Evolutionary conservation across 2,888 invertebrate genomes (phyloP), one percentile per base, ranked within the genome.

Genomic region (Dicranocentrus wangi): DNA sequence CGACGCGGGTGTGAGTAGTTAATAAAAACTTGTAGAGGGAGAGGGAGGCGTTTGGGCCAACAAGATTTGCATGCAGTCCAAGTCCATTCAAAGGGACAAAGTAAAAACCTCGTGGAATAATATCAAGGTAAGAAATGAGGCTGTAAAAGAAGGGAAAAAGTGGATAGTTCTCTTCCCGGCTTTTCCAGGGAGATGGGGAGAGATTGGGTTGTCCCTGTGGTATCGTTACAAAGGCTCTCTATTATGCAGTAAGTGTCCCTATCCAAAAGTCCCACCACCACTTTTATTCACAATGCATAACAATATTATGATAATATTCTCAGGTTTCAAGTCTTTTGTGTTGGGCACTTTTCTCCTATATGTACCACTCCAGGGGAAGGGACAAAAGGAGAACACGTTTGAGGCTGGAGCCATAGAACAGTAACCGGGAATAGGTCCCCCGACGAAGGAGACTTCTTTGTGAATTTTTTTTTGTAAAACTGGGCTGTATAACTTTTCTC

Each of bases 271-370:
- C 69, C 53, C 58, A 32, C 58, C 15, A 39, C 28, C 51, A 42
- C 61, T 51, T 63, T 65, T 63, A 73, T 73, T 73, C 73, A 53
- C 60, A 61, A 63, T 53, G 72, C 72, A 72, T 72, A 72, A 72
- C 53, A 69, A 55, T 61, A 61, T 61, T 63, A 42, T 73, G 63
- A 73, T 72, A 61, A 72, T 63, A 61, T 73, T 61, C 72, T 72
- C 28, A 51, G 27, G 32, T 61, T 51, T 47, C 28, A n/a, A n/a
- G n/a, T 58, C 55, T 58, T 55, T 32, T 61, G 61, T 61, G 17
- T 55, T 39, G 39, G 39, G 39, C 63, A 21, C 42, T 63, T 19
- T 25, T 1, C 60, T 39, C 23, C 21, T 39, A 13, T 53, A 21
- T 68, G 19, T 42, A 23, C 2, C 15, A 47, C 69, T 39, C 53